Base-by-base conservation (phyloP, 2,113 vertebrate species). In the Egretta garzetta region DNA sequence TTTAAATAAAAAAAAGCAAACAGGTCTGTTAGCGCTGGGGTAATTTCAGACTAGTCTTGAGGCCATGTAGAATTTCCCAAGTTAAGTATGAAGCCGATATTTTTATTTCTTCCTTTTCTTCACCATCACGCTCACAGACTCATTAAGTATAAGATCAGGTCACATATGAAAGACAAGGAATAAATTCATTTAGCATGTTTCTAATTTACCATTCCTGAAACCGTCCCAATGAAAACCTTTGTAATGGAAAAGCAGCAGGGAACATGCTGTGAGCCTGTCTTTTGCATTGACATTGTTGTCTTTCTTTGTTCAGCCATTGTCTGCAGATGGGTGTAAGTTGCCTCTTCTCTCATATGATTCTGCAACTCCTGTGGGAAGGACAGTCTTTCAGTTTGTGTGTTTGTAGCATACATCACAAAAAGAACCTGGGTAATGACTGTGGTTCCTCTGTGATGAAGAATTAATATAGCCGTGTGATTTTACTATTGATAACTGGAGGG, bases 11-110 rank as follows among this genome's bases (percentile, higher is more conserved):
- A 47, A 47, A n/a, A 35, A 28, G 0, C 12, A 47, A 90, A 39
- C 5, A n/a, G 4, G 2, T 33, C 9, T 79, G 6, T 24, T 58
- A 81, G 1, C 8, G 26, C 4, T 32, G 2, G 4, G 2, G 5
- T 53, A 53, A 41, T 71, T 91, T 77, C 22, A 39, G 23, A 6
- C 10, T 84, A 15, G 14, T 63, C 55, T 68, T 79, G 37, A 79
- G 12, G 6, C 3, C 3, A 3, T 9, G 5, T 10, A 11, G 39
- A 74, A 32, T 6, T 11, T 71, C 41, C 2, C 5, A 55, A 39
- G 1, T 87, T 70, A 67, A 1, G 22, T 63, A 11, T 14, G 14
- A 70, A 71, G 10, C 3, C 47, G 14, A 1, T 45, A 22, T 37
- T 59, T 85, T 63, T 49, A 22, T 72, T 79, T 79, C 17, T 79